phyloP scores from a whole-genome alignment of 2,113 vertebrate genomes.

The Aix galericulata region DNA sequence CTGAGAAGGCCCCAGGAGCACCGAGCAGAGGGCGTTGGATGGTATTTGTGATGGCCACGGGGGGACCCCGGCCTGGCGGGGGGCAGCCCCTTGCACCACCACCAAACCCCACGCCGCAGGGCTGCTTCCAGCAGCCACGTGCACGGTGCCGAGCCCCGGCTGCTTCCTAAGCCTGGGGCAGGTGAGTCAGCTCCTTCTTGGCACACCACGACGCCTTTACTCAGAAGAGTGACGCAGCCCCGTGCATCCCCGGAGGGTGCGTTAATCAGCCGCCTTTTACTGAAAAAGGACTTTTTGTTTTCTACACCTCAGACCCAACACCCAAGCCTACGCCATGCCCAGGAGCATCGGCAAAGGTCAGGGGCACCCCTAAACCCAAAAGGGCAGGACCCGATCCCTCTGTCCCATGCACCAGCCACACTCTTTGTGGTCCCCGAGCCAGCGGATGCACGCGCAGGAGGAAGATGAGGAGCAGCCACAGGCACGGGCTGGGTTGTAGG shows the following conservation, averaged over 20 bases:
- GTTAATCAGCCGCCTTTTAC: slow-evolving; percentile 23
- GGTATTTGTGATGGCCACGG: rapidly evolving
- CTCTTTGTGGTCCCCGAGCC: rapidly evolving
- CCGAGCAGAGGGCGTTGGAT: rapidly evolving
- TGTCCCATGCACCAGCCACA: rapidly evolving
- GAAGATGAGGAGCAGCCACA: neutral
- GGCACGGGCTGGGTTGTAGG: neutral
- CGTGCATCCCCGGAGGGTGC: neutral
- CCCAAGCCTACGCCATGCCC: rapidly evolving
- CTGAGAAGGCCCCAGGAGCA: neutral
- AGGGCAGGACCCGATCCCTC: neutral
- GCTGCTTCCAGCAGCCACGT: neutral
- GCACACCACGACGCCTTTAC: neutral
- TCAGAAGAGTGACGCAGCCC: slow-evolving; percentile 16
- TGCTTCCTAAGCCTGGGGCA: neutral
- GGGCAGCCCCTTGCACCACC: neutral
- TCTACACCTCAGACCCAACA: neutral
- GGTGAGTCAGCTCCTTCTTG: slow-evolving; percentile 51
- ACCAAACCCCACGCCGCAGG: rapidly evolving
- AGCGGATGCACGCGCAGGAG: neutral
- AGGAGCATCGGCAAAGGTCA: rapidly evolving
- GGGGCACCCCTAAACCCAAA: rapidly evolving
- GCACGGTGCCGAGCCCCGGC: neutral
- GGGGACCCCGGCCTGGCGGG: rapidly evolving
- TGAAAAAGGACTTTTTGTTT: slow-evolving; percentile 23